Evolutionary conservation across 2,888 invertebrate genomes (phyloP).

Genomic region (Zygogramma bicolorata): DNA sequence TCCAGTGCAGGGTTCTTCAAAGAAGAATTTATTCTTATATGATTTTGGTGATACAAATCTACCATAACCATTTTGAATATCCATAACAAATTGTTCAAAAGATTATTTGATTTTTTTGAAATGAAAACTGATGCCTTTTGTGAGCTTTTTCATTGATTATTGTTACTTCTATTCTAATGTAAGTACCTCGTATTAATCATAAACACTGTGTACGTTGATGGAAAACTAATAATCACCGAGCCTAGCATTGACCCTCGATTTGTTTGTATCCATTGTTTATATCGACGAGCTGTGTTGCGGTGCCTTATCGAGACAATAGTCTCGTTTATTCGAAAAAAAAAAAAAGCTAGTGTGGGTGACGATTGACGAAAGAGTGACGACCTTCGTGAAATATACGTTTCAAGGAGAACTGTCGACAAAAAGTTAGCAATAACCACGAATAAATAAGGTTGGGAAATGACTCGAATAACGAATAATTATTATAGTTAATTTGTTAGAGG

Average conservation of each 20-base stretch:
- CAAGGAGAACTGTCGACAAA: not conserved
- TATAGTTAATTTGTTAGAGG: not conserved
- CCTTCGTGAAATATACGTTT: not conserved
- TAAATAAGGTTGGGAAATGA: not conserved
- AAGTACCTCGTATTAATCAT: too few relatives aligned
- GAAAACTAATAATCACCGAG: not conserved
- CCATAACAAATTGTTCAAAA: too few relatives aligned
- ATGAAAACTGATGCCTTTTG: too few relatives aligned
- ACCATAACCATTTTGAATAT: too few relatives aligned
- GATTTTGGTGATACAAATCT: too few relatives aligned
- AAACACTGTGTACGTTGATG: not conserved
- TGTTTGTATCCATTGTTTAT: constrained; percentile 1
- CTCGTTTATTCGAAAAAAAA: not conserved
- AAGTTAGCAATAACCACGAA: not conserved
- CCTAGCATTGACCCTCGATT: constrained; percentile 7
- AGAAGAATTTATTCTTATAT: too few relatives aligned
- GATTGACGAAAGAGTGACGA: not conserved
- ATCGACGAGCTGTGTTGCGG: not conserved
- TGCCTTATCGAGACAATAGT: not conserved
- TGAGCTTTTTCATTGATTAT: too few relatives aligned
- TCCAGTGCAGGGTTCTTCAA: too few relatives aligned
- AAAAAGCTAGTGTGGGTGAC: not conserved
- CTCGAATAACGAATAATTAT: not conserved
- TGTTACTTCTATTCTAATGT: too few relatives aligned
- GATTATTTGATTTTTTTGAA: too few relatives aligned